Evolutionary conservation across 2,797 vertebrate genomes (phyloP).

Genomic region (Huso huso): DNA sequence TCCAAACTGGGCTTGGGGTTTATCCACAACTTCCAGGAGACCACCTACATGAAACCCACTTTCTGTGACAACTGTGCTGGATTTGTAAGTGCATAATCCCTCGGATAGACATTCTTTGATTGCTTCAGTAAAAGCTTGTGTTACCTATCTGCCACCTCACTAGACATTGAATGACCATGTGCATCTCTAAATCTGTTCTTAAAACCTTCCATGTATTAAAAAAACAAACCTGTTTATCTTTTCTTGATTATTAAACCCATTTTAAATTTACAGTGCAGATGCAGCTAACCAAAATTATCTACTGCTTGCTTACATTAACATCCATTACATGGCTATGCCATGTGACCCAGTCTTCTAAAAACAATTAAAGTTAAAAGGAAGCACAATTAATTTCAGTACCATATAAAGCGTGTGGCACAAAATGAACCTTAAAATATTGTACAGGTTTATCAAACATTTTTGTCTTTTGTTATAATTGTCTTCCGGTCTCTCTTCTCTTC

Average conservation of each 20-base stretch:
- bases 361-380: too few species aligned
- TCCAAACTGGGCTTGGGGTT: slow-evolving; percentile 90
- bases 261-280: too few species aligned
- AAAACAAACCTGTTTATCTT: neutral
- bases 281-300: too few species aligned
- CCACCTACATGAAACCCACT: slow-evolving; percentile 89
- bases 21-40: slow-evolving; percentile 90
- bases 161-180: neutral
- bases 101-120: neutral
- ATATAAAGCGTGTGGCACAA: too few species aligned
- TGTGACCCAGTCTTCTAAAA: too few species aligned
- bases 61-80: slow-evolving; percentile 96
- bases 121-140: neutral
- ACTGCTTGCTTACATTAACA: too few species aligned
- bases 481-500: slow-evolving; percentile 17
- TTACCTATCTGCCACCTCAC: too few species aligned
- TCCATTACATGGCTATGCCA: too few species aligned
- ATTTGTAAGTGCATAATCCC: slow-evolving; percentile 72
- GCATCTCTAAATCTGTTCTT: neutral
- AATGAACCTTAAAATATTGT: too few species aligned
- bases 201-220: neutral
- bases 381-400: too few species aligned
- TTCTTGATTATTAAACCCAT: neutral
- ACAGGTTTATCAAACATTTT: too few species aligned
- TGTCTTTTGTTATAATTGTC: too few species aligned